phyloP scores from a whole-genome alignment of 2,797 vertebrate genomes.

The Xerus rutilus region DNA sequence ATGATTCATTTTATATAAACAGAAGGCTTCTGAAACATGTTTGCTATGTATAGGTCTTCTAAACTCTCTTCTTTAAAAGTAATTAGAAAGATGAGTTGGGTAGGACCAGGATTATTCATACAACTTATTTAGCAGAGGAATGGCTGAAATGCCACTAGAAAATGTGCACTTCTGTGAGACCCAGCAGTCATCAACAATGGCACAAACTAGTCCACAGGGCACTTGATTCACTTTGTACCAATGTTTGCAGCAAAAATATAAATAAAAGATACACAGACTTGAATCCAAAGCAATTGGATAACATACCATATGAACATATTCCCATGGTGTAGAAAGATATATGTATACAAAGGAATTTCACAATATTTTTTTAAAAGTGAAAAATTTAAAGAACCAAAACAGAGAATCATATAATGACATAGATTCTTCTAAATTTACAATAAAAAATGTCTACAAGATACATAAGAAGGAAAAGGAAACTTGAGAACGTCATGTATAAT shows the following conservation, averaged over 20 bases:
- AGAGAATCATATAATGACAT: not conserved
- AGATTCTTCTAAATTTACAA: not conserved
- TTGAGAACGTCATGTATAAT: not conserved
- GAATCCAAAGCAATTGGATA: not conserved
- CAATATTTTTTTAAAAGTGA: not conserved
- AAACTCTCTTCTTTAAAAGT: not conserved
- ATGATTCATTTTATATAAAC: not conserved
- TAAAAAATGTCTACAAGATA: not conserved
- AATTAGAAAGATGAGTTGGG: not conserved
- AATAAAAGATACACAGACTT: not conserved
- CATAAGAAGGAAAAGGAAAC: not conserved
- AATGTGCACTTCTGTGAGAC: not conserved
- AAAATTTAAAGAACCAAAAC: constrained; percentile 3
- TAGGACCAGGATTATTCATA: not conserved
- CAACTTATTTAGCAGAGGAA: not conserved
- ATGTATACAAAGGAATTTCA: not conserved
- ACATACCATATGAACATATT: not conserved
- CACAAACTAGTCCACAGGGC: not conserved
- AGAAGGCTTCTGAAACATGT: not conserved
- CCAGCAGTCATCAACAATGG: not conserved
- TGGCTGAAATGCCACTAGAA: not conserved
- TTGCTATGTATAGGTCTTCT: not conserved
- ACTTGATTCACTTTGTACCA: not conserved
- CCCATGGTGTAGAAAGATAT: not conserved
- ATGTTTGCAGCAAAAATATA: not conserved